Base-by-base conservation (phyloP, 2,888 invertebrate species). In the Apamea epomidion region DNA sequence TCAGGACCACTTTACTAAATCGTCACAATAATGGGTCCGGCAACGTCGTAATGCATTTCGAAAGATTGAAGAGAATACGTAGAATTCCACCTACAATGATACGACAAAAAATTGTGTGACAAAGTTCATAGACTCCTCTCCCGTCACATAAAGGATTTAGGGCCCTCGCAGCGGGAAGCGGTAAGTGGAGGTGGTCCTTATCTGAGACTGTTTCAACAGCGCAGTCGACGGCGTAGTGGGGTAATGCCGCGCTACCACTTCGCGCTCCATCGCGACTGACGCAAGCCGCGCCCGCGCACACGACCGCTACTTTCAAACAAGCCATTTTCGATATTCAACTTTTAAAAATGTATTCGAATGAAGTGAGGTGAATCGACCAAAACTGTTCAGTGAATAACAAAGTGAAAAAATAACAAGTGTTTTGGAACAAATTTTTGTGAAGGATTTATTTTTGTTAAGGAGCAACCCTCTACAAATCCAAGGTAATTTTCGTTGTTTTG, bases 151-250 rank as follows among this genome's bases (percentile, higher is more conserved):
- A 94, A 95, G 94, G 94, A 95, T 95, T 32, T 95, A 94, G 94
- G 93, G 94, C 90, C 93, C 91, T 93, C 94, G 88, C 93, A 91
- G 93, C 95, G 94, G 95, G 95, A 94, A 92, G 93, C 92, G 92
- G 90, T 89, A 90, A 92, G 91, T 92, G 91, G 93, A 92, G 92
- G 92, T 92, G 93, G 94, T 94, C 95, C 95, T 96, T 96, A 96
- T 96, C 96, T 95, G 91, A 89, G 92, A 91, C 92, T 88, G 93
- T 94, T 95, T 93, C 93, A 91, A 94, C 94, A 94, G 93, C 91
- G 93, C 91, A 82, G 78, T 76, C 82, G 88, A 88, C 90, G 68
- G 86, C 90, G 93, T 94, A 94, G 96, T 95, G 96, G 95, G 96
- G 96, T 92, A 89, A 82, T 84, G 90, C 82, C 89, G 81, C 86